Conservation (phyloP, 2,888 invertebrate species). For the Microplitis manilae region DNA sequence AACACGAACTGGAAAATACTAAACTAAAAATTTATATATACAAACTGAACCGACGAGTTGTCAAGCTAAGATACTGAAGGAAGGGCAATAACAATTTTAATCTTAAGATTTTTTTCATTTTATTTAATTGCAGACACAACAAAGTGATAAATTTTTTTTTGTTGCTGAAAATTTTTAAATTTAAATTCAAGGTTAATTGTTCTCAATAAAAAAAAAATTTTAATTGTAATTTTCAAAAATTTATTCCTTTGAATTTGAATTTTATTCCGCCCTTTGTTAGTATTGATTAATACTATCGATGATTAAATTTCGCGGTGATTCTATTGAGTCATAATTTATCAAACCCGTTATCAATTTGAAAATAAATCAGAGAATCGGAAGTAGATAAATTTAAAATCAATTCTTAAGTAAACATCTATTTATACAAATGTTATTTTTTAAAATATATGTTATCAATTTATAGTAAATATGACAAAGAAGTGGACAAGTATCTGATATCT, state of each 20-base stretch:
- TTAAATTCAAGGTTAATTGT: not conserved
- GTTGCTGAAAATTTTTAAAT: not conserved
- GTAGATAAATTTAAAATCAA: not conserved
- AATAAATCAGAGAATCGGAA: not conserved
- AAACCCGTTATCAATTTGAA: not conserved
- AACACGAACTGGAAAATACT: not conserved
- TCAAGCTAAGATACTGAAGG: constrained; percentile 1
- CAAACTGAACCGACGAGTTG: not conserved
- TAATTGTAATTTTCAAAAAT: too few relatives aligned
- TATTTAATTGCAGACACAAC: not conserved
- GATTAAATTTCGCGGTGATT: not conserved
- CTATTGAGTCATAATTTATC: not conserved
- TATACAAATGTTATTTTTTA: constrained; percentile 1
- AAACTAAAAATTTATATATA: too few relatives aligned
- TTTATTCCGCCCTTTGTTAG: too few relatives aligned
- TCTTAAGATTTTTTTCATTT: not conserved
- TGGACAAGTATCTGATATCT: not conserved
- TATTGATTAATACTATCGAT: not conserved
- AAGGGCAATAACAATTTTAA: constrained; percentile 6
- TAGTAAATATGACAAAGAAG: not conserved
- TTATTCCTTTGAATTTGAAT: too few relatives aligned
- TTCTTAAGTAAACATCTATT: not conserved
- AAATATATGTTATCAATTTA: constrained; percentile 1
- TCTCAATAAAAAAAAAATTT: too few relatives aligned
- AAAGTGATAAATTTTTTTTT: not conserved